phyloP scores from a whole-genome alignment of 2,797 vertebrate species.

The Tolypeutes matacus region DNA sequence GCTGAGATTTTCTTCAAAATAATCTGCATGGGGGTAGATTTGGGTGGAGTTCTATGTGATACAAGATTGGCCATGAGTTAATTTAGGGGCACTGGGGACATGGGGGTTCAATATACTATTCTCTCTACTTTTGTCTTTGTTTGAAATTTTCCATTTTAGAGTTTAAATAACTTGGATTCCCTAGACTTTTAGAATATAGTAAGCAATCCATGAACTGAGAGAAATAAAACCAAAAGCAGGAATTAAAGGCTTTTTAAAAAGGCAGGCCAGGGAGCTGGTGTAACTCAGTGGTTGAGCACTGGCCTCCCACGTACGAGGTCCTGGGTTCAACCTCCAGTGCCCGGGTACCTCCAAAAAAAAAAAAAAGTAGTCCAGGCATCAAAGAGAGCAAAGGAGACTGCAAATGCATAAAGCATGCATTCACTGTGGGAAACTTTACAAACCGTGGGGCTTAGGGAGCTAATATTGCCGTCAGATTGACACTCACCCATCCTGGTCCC shows the following conservation, averaged over 20 bases:
- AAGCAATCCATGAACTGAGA: neutral
- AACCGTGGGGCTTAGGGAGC: too few relatives aligned
- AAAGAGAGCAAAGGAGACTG: neutral
- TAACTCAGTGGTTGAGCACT: too few relatives aligned
- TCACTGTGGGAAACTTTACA: too few relatives aligned
- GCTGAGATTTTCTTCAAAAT: neutral
- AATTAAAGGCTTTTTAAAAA: neutral
- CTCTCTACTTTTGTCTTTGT: neutral
- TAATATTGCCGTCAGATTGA: rapidly evolving
- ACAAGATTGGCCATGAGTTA: neutral
- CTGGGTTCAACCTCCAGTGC: too few relatives aligned
- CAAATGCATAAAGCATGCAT: neutral
- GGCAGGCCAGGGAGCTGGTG: neutral
- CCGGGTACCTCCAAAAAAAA: too few relatives aligned
- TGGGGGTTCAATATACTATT: neutral
- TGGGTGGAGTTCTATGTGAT: neutral
- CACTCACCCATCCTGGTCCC: neutral
- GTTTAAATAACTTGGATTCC: neutral
- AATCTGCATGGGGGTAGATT: neutral
- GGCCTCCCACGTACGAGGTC: too few relatives aligned
- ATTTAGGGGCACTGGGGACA: rapidly evolving
- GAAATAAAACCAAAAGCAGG: neutral
- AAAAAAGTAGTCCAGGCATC: neutral
- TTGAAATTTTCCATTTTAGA: neutral
- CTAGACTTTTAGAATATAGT: neutral